Percentiles rank a stretch among this genome's conserved stretches.
These are phyloP conservation scores for Drosophila paracracens DNA, from an alignment of 2,888 invertebrate species.

Conservation along the genomic window DNA sequence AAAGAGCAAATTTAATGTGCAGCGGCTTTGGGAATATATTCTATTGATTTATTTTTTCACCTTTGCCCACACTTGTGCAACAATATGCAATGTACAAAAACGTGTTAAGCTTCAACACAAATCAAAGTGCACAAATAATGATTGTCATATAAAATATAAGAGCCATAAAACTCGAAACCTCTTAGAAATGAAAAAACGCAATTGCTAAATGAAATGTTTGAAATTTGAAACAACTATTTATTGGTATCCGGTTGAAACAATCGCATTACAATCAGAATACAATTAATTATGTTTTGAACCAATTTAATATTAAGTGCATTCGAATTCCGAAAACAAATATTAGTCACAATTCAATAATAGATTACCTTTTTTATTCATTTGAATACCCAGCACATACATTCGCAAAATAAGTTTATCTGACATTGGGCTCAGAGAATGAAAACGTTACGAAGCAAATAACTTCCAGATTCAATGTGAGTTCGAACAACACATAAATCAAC, in stretches of 20 bases:
- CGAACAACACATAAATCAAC: background rate
- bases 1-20: constrained; percentile 11
- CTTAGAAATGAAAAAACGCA: background rate
- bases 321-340: background rate
- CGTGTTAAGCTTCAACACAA: background rate
- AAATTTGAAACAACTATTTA: background rate
- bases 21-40: background rate
- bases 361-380: background rate
- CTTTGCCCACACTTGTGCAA: constrained; percentile 10
- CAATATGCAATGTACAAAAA: constrained; percentile 1
- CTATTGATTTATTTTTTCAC: constrained; percentile 19
- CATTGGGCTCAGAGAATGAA: background rate
- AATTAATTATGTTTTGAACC: background rate
- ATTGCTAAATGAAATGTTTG: background rate
- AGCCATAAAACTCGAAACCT: background rate
- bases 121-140: constrained; percentile 20
- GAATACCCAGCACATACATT: background rate
- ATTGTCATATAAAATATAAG: constrained; percentile 5
- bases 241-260: background rate
- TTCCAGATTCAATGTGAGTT: background rate
- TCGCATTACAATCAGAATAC: background rate
- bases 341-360: background rate
- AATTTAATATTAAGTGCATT: background rate
- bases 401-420: background rate
- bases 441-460: background rate